These are phyloP conservation scores for Cinclus cinclus DNA, from an alignment of 2,113 vertebrate genomes.

Conservation along the genomic window DNA sequence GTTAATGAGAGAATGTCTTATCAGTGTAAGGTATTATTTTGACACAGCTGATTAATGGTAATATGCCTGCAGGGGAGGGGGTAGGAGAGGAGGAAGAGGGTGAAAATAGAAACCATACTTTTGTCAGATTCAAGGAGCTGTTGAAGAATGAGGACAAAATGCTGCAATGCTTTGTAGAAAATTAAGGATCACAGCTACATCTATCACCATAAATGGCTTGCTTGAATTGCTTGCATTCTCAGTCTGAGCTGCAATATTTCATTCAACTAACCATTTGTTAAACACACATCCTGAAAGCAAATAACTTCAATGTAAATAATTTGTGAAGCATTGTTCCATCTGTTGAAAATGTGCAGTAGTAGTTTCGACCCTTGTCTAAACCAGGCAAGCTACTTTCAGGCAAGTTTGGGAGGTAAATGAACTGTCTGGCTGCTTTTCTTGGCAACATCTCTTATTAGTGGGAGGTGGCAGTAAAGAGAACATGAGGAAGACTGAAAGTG, in stretches of 20 bases:
- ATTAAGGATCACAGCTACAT: slow-evolving; percentile 57
- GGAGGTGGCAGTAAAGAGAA: slow-evolving; percentile 77
- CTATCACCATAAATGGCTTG: slow-evolving; percentile 67
- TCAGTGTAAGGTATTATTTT: slow-evolving; percentile 1
- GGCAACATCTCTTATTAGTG: slow-evolving; percentile 72
- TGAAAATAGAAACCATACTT: slow-evolving; percentile 59
- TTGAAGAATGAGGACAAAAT: slow-evolving; percentile 55
- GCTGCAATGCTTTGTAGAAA: slow-evolving; percentile 39
- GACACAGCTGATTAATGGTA: slow-evolving; percentile 6
- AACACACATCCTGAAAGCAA: slow-evolving; percentile 71
- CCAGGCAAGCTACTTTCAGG: slow-evolving; percentile 71
- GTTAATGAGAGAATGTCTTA: not conserved
- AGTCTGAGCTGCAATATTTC: slow-evolving; percentile 63
- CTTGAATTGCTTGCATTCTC: slow-evolving; percentile 57
- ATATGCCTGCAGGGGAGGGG: not conserved
- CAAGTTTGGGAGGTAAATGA: slow-evolving; percentile 77
- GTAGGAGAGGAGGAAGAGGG: not conserved
- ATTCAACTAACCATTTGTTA: slow-evolving; percentile 67
- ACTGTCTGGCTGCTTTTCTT: slow-evolving; percentile 78
- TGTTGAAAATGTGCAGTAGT: slow-evolving; percentile 75
- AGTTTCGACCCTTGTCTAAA: slow-evolving; percentile 73
- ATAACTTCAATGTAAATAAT: slow-evolving; percentile 69
- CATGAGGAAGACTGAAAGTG: slow-evolving; percentile 75
- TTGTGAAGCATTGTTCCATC: slow-evolving; percentile 67
- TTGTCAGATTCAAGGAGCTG: slow-evolving; percentile 43